Base-by-base conservation (phyloP, 1,140 invertebrate species). In the Schlechtendalia chinensis region DNA sequence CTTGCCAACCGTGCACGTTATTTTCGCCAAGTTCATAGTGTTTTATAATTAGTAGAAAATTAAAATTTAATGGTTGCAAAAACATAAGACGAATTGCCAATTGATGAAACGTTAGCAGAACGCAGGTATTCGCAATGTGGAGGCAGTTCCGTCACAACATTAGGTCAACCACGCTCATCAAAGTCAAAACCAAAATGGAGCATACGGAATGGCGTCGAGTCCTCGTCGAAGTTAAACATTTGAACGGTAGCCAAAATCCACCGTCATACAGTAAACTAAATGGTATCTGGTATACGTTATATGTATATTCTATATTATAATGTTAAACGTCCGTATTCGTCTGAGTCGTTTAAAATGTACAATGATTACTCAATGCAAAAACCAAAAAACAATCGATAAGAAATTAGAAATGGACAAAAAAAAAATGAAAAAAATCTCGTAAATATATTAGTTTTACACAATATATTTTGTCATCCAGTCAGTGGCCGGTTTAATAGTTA, bases 101-200 rank as follows among this genome's bases (percentile, higher is more conserved):
- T n/a, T n/a, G n/a, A n/a, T n/a, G n/a, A n/a, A 19, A 11, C 10
- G 29, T 65, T 39, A 16, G 27, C 27, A 32, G 11, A 65, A 11
- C 19, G 19, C 19, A n/a, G 4, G 29, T n/a, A 19, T 65, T 8
- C 19, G 10, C 27, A 12, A 17, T 17, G 19, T 39, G 32, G 32
- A 39, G 8, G 19, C 19, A 39, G 17, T 65, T 39, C 11, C 16
- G 19, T 39, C 32, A 67, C 22, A 45, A 67, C 22, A 67, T 67
- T 22, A 45, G 45, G 22, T 67, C 29, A 67, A 67, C 63, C 63
- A 45, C 63, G 22, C 63, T 32, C 32, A 27, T 45, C 24, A 67
- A 67, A 17, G 63, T 67, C 5, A 22, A 45, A 22, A 67, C 16
- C 19, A n/a, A 45, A 39, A 10, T n/a, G 32, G 32, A 45, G 19